Conservation (phyloP, 2,797 vertebrate species). For the Lacerta agilis region DNA sequence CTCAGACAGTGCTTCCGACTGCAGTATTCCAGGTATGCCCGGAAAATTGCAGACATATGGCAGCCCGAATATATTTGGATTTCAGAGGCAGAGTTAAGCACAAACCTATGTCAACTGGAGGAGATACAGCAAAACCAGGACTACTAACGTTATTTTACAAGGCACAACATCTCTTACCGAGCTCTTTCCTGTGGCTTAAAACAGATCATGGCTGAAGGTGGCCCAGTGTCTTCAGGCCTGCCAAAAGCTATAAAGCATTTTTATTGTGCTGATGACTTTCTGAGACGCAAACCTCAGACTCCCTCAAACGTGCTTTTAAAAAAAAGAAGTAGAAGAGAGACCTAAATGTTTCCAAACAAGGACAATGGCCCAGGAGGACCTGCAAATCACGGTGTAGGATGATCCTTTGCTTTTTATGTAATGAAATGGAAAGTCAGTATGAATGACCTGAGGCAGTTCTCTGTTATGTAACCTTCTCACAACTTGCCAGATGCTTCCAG, state of each 20-base stretch:
- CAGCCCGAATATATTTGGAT: too few species aligned
- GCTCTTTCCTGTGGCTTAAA: neutral
- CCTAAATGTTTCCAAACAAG: neutral
- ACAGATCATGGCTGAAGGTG: neutral
- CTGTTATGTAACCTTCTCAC: conserved; percentile 50
- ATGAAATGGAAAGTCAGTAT: conserved; percentile 44
- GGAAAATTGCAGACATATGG: too few species aligned
- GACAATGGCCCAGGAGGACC: neutral
- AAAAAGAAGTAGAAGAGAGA: neutral
- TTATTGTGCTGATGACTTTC: fast-evolving
- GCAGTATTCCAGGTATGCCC: too few species aligned
- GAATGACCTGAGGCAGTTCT: conserved; percentile 12
- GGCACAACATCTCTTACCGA: neutral
- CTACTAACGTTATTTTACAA: neutral
- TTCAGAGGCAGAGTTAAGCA: neutral
- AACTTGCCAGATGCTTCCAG: conserved; percentile 36
- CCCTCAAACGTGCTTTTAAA: fast-evolving
- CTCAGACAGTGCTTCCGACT: too few species aligned
- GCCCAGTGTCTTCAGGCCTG: neutral
- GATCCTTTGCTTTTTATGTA: conserved; percentile 15
- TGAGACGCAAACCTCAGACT: conserved; percentile 1
- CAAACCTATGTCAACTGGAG: neutral
- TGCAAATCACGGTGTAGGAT: neutral
- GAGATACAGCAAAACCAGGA: neutral
- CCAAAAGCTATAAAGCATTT: neutral